These are phyloP conservation scores for Clanis bilineata DNA, from an alignment of 2,888 invertebrate genomes.

Conservation along the genomic window DNA sequence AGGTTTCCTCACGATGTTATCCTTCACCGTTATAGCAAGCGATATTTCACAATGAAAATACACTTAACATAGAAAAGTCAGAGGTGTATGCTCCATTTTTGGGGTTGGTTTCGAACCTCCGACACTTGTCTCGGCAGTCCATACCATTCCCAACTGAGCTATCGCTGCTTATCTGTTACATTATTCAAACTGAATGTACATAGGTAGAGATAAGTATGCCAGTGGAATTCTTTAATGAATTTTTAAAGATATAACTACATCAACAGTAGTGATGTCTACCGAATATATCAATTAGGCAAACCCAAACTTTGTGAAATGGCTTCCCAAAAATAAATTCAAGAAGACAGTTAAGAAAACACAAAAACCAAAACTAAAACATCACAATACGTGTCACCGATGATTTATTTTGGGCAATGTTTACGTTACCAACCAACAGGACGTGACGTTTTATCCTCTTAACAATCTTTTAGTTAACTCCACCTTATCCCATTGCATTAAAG, in stretches of 20 bases:
- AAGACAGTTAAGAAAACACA: constrained; percentile 44
- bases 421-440: constrained; percentile 35
- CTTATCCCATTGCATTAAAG: constrained; percentile 30
- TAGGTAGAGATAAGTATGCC: background rate
- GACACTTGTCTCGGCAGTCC: no score
- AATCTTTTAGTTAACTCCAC: background rate
- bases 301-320: background rate
- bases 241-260: background rate
- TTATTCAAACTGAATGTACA: background rate
- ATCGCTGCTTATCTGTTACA: no score
- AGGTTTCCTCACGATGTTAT: no score
- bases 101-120: no score
- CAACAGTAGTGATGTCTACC: background rate
- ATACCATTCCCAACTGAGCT: no score
- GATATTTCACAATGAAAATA: no score
- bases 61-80: no score
- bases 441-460: constrained; percentile 14
- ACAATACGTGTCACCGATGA: constrained; percentile 68
- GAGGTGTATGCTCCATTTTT: no score
- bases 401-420: constrained; percentile 76
- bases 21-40: no score
- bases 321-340: constrained; percentile 48
- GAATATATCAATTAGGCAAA: background rate
- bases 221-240: background rate
- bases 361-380: constrained; percentile 57